Percentiles rank a stretch among this genome's conserved stretches.
Evolutionary conservation across 2,888 invertebrate species (phyloP).

Genomic region (Hydrotaea diabolus): DNA sequence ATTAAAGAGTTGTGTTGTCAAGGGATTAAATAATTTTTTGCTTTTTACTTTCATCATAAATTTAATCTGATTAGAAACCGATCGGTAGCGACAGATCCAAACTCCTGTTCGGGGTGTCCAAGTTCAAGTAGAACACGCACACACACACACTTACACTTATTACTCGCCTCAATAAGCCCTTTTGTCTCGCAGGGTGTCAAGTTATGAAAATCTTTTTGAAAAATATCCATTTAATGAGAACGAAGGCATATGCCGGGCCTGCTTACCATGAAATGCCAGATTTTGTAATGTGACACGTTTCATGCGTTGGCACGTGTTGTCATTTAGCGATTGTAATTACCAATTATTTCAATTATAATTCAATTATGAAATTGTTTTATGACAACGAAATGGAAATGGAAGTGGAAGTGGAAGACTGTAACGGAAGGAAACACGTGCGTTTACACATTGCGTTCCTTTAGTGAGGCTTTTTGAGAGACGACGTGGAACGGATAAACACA

Average conservation of each 20-base stretch:
- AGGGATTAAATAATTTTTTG: constrained; percentile 61
- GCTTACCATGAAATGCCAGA: constrained; percentile 30
- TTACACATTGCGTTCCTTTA: too few relatives aligned
- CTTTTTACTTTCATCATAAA: neutral
- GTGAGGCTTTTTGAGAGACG: too few relatives aligned
- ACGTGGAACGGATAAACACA: too few relatives aligned
- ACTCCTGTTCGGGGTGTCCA: neutral
- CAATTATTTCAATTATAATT: constrained; percentile 67
- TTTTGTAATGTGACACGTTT: constrained; percentile 65
- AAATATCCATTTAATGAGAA: constrained; percentile 47
- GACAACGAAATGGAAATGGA: neutral
- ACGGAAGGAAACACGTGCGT: constrained; percentile 1
- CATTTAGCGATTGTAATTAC: constrained; percentile 62
- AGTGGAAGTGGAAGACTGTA: neutral
- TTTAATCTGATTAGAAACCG: constrained; percentile 61
- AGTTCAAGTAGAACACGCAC: neutral
- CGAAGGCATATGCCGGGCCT: constrained; percentile 40
- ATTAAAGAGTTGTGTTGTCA: constrained; percentile 64
- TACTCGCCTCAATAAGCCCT: neutral
- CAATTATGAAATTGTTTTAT: constrained; percentile 46
- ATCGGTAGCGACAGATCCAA: constrained; percentile 45
- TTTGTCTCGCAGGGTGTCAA: constrained; percentile 48
- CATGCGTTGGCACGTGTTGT: constrained; percentile 53
- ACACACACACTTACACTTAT: neutral
- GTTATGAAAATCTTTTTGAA: constrained; percentile 39